phyloP scores from a whole-genome alignment of 2,888 invertebrate genomes.

The Biston stratarius region DNA sequence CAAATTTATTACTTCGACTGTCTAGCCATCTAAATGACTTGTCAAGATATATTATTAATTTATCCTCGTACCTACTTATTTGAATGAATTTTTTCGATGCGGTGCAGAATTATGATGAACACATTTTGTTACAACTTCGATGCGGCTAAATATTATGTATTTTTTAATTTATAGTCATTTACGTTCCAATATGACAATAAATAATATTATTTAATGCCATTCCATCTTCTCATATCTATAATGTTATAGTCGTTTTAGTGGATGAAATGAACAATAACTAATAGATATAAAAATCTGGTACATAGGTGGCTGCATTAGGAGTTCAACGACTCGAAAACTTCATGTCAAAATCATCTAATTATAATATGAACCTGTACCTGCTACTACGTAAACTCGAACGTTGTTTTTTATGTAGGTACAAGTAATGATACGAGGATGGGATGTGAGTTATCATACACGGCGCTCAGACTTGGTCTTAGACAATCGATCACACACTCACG shows the following conservation, averaged over 20 bases:
- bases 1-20: too few species aligned
- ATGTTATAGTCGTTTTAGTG: background rate
- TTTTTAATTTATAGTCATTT: background rate
- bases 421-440: too few species aligned
- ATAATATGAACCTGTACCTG: slow-evolving; percentile 21
- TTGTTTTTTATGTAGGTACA: background rate
- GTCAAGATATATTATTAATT: too few species aligned
- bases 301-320: slow-evolving; percentile 15
- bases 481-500: too few species aligned
- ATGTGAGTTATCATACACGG: too few species aligned
- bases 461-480: too few species aligned
- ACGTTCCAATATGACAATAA: slow-evolving; percentile 12
- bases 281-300: slow-evolving; percentile 10
- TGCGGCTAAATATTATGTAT: background rate
- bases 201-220: slow-evolving; percentile 1
- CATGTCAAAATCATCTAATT: slow-evolving; percentile 14
- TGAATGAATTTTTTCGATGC: background rate
- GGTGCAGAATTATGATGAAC: slow-evolving; percentile 1
- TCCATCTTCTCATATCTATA: background rate
- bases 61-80: background rate
- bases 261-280: slow-evolving; percentile 6
- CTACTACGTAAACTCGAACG: slow-evolving; percentile 1
- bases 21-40: too few species aligned
- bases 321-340: slow-evolving; percentile 22
- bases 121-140: background rate